Conservation (phyloP, 2,888 invertebrate species). For the Lasioglossum oenotherae region DNA sequence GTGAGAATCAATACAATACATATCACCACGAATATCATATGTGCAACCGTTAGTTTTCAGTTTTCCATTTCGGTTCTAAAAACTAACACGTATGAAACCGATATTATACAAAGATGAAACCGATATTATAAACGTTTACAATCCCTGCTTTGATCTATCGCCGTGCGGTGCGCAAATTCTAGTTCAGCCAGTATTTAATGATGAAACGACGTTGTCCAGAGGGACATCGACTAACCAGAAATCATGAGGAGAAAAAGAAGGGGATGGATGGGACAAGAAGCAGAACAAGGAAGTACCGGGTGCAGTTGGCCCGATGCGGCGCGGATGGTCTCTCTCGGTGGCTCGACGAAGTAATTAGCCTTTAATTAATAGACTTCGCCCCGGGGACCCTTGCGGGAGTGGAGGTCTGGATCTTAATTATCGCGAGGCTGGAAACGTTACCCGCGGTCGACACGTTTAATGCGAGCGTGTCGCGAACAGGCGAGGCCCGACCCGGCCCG, state of each 20-base stretch:
- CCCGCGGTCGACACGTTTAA: slow-evolving; percentile 65
- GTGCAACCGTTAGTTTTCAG: too few species aligned
- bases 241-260: neutral
- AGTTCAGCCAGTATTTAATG: neutral
- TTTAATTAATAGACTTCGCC: slow-evolving; percentile 82
- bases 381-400: slow-evolving; percentile 41
- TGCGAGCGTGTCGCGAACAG: slow-evolving; percentile 44
- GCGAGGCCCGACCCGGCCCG: neutral
- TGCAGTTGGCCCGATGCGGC: neutral
- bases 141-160: neutral
- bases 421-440: slow-evolving; percentile 72
- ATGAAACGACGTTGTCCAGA: neutral
- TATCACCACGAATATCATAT: too few species aligned
- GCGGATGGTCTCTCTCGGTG: slow-evolving; percentile 51
- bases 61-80: too few species aligned
- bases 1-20: too few species aligned
- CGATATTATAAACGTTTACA: neutral
- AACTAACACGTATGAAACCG: too few species aligned
- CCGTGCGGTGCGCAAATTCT: neutral
- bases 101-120: neutral
- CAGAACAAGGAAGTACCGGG: slow-evolving; percentile 26
- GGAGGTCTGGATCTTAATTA: slow-evolving; percentile 77
- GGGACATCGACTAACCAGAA: slow-evolving; percentile 22
- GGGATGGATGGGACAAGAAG: neutral
- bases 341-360: slow-evolving; percentile 80